These are phyloP conservation scores for Stichopus chloronotus DNA, from an alignment of 35 echinoderm and acorn worm genomes.

Conservation along the genomic window DNA sequence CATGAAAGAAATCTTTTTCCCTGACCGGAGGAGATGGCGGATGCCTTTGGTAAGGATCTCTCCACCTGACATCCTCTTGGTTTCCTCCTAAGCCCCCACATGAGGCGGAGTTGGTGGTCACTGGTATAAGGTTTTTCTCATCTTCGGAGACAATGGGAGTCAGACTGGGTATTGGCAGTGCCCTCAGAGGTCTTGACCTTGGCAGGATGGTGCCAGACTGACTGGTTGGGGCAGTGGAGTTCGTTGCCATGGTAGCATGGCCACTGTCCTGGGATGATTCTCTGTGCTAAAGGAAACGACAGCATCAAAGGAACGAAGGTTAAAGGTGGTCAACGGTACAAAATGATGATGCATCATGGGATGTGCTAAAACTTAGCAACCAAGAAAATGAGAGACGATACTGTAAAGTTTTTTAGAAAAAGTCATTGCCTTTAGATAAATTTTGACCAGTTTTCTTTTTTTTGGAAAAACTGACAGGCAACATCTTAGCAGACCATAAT, in stretches of 20 bases:
- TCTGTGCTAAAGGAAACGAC: not conserved
- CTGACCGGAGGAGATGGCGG: constrained; percentile 91
- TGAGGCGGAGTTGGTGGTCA: not conserved
- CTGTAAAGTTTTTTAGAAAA: no score
- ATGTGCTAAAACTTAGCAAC: no score
- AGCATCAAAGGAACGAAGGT: not conserved
- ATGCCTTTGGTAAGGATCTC: constrained; percentile 77
- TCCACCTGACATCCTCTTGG: constrained; percentile 68
- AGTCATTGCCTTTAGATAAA: no score
- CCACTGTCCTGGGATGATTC: constrained; percentile 91
- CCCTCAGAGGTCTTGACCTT: constrained; percentile 80
- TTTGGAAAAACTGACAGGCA: no score
- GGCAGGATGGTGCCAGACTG: constrained; percentile 54
- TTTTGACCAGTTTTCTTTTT: no score
- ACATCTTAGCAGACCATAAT: no score
- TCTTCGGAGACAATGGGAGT: constrained; percentile 85
- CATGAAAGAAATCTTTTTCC: constrained; percentile 39
- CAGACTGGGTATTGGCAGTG: constrained; percentile 69
- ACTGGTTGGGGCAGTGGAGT: constrained; percentile 63
- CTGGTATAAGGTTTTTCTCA: constrained; percentile 57
- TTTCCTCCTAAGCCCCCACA: not conserved
- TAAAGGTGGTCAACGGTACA: not conserved
- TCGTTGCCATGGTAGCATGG: constrained; percentile 93
- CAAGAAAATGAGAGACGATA: no score
- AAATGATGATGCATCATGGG: no score